These are phyloP conservation scores for Chauna torquata DNA, from an alignment of 2,113 vertebrate species.

Conservation along the genomic window DNA sequence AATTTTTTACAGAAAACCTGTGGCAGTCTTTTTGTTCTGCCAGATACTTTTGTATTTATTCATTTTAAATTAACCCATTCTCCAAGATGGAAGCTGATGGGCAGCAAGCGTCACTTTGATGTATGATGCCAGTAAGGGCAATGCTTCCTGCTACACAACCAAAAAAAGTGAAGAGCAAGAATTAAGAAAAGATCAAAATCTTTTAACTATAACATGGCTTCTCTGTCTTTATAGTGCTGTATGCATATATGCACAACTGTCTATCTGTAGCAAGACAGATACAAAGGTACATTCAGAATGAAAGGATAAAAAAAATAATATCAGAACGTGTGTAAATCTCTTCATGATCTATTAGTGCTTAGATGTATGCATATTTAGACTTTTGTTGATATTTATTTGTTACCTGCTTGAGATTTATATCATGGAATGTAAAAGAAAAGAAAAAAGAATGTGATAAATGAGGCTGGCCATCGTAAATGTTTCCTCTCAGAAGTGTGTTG, in stretches of 20 bases:
- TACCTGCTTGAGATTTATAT: not conserved
- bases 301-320: not conserved
- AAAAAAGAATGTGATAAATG: not conserved
- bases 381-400: not conserved
- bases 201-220: not conserved
- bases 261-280: not conserved
- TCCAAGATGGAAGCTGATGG: not conserved
- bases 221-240: not conserved
- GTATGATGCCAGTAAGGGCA: not conserved
- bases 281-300: not conserved
- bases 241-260: not conserved
- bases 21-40: not conserved
- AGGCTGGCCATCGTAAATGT: not conserved
- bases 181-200: not conserved
- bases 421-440: not conserved
- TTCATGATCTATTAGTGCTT: not conserved
- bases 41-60: not conserved
- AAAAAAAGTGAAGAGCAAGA: not conserved
- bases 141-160: not conserved
- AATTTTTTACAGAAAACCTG: not conserved
- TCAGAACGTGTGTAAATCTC: not conserved
- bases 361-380: not conserved
- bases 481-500: not conserved
- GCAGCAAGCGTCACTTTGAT: not conserved
- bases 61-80: not conserved